Evolutionary conservation across 2,113 vertebrate species (phyloP).

Genomic region (Scomber scombrus): DNA sequence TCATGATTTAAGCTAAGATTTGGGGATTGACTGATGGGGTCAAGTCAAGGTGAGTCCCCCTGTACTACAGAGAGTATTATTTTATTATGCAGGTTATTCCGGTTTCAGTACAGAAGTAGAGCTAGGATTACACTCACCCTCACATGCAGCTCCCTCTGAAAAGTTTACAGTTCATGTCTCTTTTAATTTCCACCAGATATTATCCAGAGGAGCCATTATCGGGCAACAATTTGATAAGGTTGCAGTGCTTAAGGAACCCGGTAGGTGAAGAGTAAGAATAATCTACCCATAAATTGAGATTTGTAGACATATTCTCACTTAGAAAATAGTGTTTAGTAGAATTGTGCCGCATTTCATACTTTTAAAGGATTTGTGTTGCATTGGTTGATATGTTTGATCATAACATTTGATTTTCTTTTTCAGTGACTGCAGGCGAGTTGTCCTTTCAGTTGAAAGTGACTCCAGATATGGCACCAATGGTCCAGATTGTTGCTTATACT

Average conservation of each 20-base stretch:
- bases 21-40: too few species aligned
- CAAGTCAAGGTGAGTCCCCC: too few species aligned
- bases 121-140: too few species aligned
- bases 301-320: background rate
- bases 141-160: too few species aligned
- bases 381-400: background rate
- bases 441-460: conserved; percentile 79
- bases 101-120: too few species aligned
- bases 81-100: too few species aligned
- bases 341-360: too few species aligned
- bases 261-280: conserved; percentile 26
- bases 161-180: background rate
- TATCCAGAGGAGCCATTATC: conserved; percentile 83
- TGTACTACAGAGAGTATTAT: too few species aligned
- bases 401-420: conserved; percentile 19
- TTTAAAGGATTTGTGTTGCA: too few species aligned
- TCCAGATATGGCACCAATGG: conserved; percentile 77
- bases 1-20: too few species aligned
- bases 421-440: conserved; percentile 78
- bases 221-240: conserved; percentile 76
- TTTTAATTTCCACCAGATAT: conserved; percentile 76
- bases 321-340: too few species aligned
- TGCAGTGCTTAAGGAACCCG: conserved; percentile 21
- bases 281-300: too few species aligned
- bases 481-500: conserved; percentile 84